Conservation (phyloP, 2,888 invertebrate genomes). For the Lasioglossum morio region DNA sequence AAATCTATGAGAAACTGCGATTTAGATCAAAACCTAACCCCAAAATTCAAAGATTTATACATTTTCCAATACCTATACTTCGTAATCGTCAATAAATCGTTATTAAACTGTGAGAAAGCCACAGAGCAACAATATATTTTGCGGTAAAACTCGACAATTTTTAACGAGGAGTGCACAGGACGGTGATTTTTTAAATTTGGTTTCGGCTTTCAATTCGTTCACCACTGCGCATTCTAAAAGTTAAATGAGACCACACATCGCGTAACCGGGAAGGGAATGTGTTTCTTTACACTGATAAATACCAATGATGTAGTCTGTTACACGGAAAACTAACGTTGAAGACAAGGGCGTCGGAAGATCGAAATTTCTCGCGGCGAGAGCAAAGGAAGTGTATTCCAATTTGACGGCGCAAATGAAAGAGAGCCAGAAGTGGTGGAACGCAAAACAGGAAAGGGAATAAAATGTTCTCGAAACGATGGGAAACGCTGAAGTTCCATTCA, state of each 20-base stretch:
- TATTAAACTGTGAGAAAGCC: background rate
- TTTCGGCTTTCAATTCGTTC: background rate
- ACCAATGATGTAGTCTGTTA: background rate
- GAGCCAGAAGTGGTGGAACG: background rate
- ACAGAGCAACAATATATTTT: background rate
- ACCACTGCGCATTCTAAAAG: too few species aligned
- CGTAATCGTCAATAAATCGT: background rate
- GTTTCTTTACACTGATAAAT: background rate
- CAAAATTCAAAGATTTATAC: too few species aligned
- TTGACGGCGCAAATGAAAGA: slow-evolving; percentile 1
- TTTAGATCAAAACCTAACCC: too few species aligned
- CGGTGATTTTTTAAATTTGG: background rate
- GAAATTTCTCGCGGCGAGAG: background rate
- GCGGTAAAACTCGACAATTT: background rate
- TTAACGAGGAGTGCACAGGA: background rate
- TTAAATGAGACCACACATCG: background rate
- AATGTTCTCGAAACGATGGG: slow-evolving; percentile 38
- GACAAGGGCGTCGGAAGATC: background rate
- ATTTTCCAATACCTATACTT: too few species aligned
- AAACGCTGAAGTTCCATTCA: slow-evolving; percentile 46
- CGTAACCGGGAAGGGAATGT: background rate
- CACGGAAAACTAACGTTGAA: background rate
- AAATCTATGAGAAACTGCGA: too few species aligned
- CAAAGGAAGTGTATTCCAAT: slow-evolving; percentile 18
- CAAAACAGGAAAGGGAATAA: slow-evolving; percentile 23